A percentile compares a stretch with the other conserved stretches of the same genome.
Evolutionary conservation across 2,888 invertebrate species (phyloP).

Genomic region (Strigamia transsilvanica): DNA sequence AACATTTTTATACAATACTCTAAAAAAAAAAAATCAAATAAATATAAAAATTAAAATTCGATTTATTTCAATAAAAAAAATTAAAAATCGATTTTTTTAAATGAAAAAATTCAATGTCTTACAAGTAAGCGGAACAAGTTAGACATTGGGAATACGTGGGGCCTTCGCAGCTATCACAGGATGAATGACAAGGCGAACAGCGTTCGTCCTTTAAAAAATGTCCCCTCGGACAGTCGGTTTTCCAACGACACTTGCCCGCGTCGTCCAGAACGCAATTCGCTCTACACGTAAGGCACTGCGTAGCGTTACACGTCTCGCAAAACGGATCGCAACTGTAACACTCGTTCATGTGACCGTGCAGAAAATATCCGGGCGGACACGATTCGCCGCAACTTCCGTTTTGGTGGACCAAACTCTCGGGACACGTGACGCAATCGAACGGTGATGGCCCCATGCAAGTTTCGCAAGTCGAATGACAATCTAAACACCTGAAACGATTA

Average conservation of each 20-base stretch:
- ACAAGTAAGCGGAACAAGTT: conserved; percentile 77
- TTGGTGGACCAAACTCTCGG: conserved; percentile 61
- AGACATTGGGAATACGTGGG: conserved; percentile 81
- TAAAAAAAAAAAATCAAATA: neutral
- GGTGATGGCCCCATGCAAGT: conserved; percentile 68
- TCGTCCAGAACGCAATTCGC: neutral
- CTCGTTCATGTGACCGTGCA: conserved; percentile 80
- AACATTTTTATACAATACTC: conserved; percentile 24
- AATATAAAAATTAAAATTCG: neutral
- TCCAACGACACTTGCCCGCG: conserved; percentile 17
- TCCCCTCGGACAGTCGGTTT: conserved; percentile 6
- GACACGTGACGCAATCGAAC: conserved; percentile 55
- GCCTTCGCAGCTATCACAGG: conserved; percentile 83
- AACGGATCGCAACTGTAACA: conserved; percentile 55
- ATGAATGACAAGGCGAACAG: conserved; percentile 79
- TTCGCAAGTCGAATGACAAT: conserved; percentile 73
- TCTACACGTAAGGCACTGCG: conserved; percentile 49
- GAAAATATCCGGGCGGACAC: conserved; percentile 79
- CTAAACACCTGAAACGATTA: conserved; percentile 66
- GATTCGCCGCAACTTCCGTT: conserved; percentile 75
- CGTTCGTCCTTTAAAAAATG: conserved; percentile 7
- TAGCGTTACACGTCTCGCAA: conserved; percentile 44
- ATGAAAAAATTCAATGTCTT: conserved; percentile 59
- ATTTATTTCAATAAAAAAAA: too few species aligned
- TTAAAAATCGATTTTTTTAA: neutral